These are phyloP conservation scores for Amphiprion ocellaris DNA, from an alignment of 2,113 vertebrate genomes.

Conservation along the genomic window DNA sequence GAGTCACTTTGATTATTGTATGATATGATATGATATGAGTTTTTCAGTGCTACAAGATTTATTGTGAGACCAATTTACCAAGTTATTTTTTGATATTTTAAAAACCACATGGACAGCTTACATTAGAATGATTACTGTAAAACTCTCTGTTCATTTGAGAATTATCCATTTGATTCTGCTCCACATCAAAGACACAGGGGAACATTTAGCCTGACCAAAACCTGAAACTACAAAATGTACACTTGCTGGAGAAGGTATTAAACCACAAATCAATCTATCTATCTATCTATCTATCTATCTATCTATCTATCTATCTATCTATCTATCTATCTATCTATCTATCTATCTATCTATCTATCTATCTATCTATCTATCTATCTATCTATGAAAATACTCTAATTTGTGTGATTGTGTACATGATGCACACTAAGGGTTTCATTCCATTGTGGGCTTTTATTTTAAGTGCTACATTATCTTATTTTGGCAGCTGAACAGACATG, in stretches of 20 bases:
- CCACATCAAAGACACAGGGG: not conserved
- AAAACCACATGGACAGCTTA: not conserved
- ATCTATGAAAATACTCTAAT: not conserved
- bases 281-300: too few relatives aligned
- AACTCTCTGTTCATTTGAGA: not conserved
- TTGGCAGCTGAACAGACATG: not conserved
- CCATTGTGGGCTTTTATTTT: not conserved
- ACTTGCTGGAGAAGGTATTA: slow-evolving; percentile 2
- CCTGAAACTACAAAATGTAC: slow-evolving; percentile 16
- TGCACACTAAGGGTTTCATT: not conserved
- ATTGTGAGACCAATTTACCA: not conserved
- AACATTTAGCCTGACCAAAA: slow-evolving; percentile 8
- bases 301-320: too few relatives aligned
- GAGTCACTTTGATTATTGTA: not conserved
- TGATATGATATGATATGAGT: not conserved
- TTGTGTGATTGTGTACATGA: not conserved
- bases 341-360: too few relatives aligned
- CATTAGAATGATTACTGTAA: not conserved
- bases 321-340: too few relatives aligned
- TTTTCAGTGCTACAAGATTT: too few relatives aligned
- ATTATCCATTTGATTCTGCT: not conserved
- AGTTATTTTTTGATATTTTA: too few relatives aligned
- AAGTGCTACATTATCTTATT: too few relatives aligned
- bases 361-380: too few relatives aligned
- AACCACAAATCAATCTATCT: too few relatives aligned